Conservation (phyloP, 2,888 invertebrate genomes). For the Allophyes oxyacanthae region DNA sequence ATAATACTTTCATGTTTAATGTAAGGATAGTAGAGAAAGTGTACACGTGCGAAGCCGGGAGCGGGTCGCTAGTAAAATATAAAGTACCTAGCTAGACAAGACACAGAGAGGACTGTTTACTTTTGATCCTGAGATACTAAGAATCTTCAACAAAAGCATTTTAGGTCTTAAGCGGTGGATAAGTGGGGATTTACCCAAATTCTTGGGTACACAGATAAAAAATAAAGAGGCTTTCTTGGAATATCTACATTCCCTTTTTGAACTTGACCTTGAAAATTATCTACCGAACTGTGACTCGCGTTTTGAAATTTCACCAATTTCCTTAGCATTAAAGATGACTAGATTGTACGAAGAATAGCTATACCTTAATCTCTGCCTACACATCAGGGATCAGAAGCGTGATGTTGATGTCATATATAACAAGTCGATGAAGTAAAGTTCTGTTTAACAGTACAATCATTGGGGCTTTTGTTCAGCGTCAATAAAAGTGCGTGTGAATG, state of each 20-base stretch:
- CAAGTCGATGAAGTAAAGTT: neutral
- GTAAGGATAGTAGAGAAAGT: too few relatives aligned
- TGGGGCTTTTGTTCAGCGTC: constrained; percentile 19
- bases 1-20: too few relatives aligned
- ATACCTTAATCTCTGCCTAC: too few relatives aligned
- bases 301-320: too few relatives aligned
- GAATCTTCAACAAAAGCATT: constrained; percentile 43
- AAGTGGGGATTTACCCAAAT: constrained; percentile 49
- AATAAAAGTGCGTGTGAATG: constrained; percentile 48
- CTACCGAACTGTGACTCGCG: too few relatives aligned
- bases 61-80: too few relatives aligned
- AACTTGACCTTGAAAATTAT: constrained; percentile 26
- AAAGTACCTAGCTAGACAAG: constrained; percentile 21
- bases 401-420: too few relatives aligned
- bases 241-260: constrained; percentile 16
- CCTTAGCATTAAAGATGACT: too few relatives aligned
- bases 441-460: constrained; percentile 9
- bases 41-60: too few relatives aligned
- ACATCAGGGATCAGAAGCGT: too few relatives aligned
- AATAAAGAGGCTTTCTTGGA: too few relatives aligned
- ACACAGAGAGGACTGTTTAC: constrained; percentile 21
- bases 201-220: constrained; percentile 37
- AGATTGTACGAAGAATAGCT: too few relatives aligned
- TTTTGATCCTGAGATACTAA: constrained; percentile 31
- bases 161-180: constrained; percentile 48